These are phyloP conservation scores for Malacoraja senta DNA, from an alignment of 2,797 vertebrate species.

Conservation along the genomic window DNA sequence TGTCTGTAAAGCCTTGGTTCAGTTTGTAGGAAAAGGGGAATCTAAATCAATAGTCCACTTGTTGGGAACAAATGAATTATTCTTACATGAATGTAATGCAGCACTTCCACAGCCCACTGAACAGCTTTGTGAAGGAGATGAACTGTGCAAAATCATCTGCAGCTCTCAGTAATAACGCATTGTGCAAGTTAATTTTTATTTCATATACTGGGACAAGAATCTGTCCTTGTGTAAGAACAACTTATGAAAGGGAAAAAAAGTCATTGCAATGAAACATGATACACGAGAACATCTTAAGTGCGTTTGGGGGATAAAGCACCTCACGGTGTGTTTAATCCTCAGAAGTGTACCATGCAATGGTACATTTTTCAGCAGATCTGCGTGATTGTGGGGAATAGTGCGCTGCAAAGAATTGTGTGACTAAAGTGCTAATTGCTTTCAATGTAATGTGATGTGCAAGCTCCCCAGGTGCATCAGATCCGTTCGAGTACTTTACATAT, in stretches of 20 bases:
- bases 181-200: slow-evolving; percentile 49
- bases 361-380: neutral
- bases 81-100: slow-evolving; percentile 63
- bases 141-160: slow-evolving; percentile 52
- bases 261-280: slow-evolving; percentile 33
- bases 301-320: neutral
- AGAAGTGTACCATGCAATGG: neutral
- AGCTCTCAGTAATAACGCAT: slow-evolving; percentile 42
- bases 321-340: slow-evolving; percentile 23
- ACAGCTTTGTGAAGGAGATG: slow-evolving; percentile 55
- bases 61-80: slow-evolving; percentile 68
- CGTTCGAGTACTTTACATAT: neutral
- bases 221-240: slow-evolving; percentile 42
- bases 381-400: neutral
- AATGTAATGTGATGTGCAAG: neutral
- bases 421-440: neutral
- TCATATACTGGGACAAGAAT: slow-evolving; percentile 41
- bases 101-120: slow-evolving; percentile 59
- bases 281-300: neutral
- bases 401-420: neutral
- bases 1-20: slow-evolving; percentile 57
- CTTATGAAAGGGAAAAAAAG: slow-evolving; percentile 44
- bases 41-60: slow-evolving; percentile 72
- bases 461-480: neutral
- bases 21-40: slow-evolving; percentile 50